phyloP scores from a whole-genome alignment of 2,797 vertebrate species.

The Trichosurus vulpecula region DNA sequence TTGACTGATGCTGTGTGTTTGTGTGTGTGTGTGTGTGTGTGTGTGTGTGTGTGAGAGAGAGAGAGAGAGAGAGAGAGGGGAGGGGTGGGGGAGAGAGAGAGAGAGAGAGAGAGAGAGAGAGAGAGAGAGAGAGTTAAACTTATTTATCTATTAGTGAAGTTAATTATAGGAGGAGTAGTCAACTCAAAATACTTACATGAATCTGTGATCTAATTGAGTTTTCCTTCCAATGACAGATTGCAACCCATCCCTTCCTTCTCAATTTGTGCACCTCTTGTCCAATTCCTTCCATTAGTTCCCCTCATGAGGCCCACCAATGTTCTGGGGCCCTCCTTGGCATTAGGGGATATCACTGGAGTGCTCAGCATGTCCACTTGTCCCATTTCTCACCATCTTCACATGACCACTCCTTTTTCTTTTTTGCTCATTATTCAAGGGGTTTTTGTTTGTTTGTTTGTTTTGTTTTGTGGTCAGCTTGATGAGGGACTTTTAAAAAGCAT shows the following conservation, averaged over 20 bases:
- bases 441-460: neutral
- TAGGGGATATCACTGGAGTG: neutral
- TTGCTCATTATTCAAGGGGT: neutral
- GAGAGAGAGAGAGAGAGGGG: too few relatives aligned
- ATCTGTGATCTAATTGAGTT: neutral
- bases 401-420: neutral
- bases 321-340: neutral
- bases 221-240: neutral
- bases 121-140: conserved; percentile 18
- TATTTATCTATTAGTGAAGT: neutral
- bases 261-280: neutral
- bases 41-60: too few relatives aligned
- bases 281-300: neutral
- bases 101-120: too few relatives aligned
- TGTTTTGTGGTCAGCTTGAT: neutral
- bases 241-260: neutral
- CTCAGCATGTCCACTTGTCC: neutral
- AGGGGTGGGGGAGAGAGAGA: too few relatives aligned
- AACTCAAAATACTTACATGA: neutral
- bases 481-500: neutral
- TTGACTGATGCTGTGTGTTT: neutral
- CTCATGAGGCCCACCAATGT: neutral
- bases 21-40: conserved; percentile 5
- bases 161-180: neutral
- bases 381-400: neutral